A percentile compares a stretch with the other conserved stretches of the same genome.
Evolutionary conservation across 2,888 invertebrate species (phyloP).

Genomic region (Barypeithes pellucidus): DNA sequence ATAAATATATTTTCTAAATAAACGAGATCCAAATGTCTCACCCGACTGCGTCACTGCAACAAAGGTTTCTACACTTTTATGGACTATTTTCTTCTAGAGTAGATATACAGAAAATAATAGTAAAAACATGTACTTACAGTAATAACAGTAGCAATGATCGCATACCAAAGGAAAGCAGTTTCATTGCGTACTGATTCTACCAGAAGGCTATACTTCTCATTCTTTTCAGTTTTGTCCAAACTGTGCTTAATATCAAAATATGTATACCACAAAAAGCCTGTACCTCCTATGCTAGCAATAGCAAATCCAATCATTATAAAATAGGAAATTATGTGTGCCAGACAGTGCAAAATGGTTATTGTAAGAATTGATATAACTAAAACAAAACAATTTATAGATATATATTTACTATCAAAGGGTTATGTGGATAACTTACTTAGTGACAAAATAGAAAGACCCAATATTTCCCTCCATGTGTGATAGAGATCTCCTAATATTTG

Average conservation of each 20-base stretch:
- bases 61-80: too few relatives aligned
- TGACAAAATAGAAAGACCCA: constrained; percentile 85
- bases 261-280: constrained; percentile 90
- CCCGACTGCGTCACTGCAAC: too few relatives aligned
- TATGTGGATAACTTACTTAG: constrained; percentile 77
- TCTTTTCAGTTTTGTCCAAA: constrained; percentile 73
- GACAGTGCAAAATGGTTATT: constrained; percentile 87
- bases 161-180: constrained; percentile 86
- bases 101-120: too few relatives aligned
- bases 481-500: constrained; percentile 92
- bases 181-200: constrained; percentile 90
- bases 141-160: constrained; percentile 89
- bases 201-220: constrained; percentile 69
- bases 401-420: constrained; percentile 21
- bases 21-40: too few relatives aligned
- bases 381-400: constrained; percentile 64
- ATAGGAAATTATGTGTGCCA: constrained; percentile 90
- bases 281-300: constrained; percentile 83
- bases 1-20: too few relatives aligned
- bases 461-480: constrained; percentile 89
- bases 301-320: constrained; percentile 88
- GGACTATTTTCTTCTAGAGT: too few relatives aligned
- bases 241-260: constrained; percentile 84
- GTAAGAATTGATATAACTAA: constrained; percentile 87
- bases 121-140: constrained; percentile 77